Conservation (phyloP, 2,888 invertebrate genomes). For the Rhagonycha lutea region DNA sequence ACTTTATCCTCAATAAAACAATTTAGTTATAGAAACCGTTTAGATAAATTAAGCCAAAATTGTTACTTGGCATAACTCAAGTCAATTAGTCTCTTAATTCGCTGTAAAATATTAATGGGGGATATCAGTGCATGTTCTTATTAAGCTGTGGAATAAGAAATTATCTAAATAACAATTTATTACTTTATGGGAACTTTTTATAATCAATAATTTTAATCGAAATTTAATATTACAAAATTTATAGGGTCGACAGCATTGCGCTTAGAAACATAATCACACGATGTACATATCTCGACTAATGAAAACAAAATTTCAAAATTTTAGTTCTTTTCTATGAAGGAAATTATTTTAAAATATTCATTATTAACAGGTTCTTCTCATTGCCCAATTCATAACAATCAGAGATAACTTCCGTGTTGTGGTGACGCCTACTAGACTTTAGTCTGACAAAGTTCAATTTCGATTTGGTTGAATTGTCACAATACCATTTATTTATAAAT, state of each 20-base stretch:
- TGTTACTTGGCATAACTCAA: background rate
- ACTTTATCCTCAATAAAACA: conserved; percentile 2
- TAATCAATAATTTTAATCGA: background rate
- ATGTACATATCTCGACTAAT: background rate
- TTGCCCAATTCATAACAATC: background rate
- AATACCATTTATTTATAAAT: background rate
- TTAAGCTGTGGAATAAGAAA: background rate
- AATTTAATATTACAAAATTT: background rate
- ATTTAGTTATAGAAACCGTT: conserved; percentile 1
- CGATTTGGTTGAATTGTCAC: background rate
- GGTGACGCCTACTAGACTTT: background rate
- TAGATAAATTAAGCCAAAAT: background rate
- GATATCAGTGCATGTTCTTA: background rate
- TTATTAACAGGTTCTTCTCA: background rate
- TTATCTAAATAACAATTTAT: background rate
- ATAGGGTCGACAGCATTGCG: background rate
- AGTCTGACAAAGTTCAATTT: background rate
- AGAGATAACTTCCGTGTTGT: background rate
- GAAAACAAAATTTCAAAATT: too few species aligned
- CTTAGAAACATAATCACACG: background rate
- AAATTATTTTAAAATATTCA: too few species aligned
- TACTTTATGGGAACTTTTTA: background rate
- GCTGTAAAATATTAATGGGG: background rate
- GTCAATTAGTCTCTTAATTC: background rate
- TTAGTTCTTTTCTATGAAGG: too few species aligned